Conservation (phyloP, 2,888 invertebrate species). For the Himalopsyche japonica region DNA sequence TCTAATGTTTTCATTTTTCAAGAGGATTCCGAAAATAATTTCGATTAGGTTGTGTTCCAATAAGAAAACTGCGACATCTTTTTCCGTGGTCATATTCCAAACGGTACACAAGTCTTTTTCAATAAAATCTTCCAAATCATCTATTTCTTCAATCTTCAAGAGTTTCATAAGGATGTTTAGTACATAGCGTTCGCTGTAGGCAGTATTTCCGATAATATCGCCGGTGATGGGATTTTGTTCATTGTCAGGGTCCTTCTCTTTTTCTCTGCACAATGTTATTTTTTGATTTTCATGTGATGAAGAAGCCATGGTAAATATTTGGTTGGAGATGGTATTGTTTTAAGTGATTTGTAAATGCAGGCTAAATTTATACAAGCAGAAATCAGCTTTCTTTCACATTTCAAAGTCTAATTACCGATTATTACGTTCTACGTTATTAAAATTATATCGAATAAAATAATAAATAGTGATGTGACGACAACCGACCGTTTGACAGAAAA, state of each 20-base stretch:
- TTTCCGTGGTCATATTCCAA: slow-evolving; percentile 85
- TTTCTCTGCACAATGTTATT: neutral
- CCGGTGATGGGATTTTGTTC: slow-evolving; percentile 58
- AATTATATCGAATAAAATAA: no score
- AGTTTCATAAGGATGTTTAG: slow-evolving; percentile 69
- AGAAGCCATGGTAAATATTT: neutral
- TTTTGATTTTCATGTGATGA: neutral
- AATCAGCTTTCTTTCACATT: no score
- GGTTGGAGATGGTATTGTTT: no score
- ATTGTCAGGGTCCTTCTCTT: neutral
- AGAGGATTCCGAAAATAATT: slow-evolving; percentile 63
- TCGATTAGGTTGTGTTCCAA: slow-evolving; percentile 69
- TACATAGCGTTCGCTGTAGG: slow-evolving; percentile 78
- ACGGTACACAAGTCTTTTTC: slow-evolving; percentile 76
- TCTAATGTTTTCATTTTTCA: slow-evolving; percentile 62
- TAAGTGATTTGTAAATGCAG: no score
- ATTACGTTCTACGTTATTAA: no score
- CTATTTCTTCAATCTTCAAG: slow-evolving; percentile 38
- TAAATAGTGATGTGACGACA: no score
- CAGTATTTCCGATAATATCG: slow-evolving; percentile 79
- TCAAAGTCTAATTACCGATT: no score
- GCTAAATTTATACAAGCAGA: no score
- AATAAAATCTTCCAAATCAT: slow-evolving; percentile 63
- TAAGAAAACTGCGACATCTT: slow-evolving; percentile 73
- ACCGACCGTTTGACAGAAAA: no score